A percentile compares a stretch with the other conserved stretches of the same genome.
phyloP scores from a whole-genome alignment of 2,797 vertebrate species.

The Schizopygopsis pylzovi region DNA sequence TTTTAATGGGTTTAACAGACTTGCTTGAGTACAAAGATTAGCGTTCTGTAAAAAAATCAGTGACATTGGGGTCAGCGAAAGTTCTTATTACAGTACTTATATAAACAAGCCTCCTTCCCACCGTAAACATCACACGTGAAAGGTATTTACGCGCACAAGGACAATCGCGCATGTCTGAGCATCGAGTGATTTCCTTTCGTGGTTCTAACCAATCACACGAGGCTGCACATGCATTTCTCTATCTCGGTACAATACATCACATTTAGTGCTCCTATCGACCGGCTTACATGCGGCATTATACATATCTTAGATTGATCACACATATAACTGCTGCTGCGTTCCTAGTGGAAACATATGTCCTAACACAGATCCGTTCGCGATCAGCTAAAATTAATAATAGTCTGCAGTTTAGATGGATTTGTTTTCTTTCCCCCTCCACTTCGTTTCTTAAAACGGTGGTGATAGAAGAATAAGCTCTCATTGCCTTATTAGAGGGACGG shows the following conservation, averaged over 20 bases:
- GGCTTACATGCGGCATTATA: constrained; percentile 75
- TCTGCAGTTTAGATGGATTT: constrained; percentile 55
- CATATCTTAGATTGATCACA: constrained; percentile 81
- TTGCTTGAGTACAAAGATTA: constrained; percentile 19
- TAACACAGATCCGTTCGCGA: constrained; percentile 67
- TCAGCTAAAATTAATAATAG: constrained; percentile 67
- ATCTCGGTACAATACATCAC: constrained; percentile 80
- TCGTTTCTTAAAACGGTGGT: constrained; percentile 44
- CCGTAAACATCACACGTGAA: constrained; percentile 33
- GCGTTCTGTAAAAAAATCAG: constrained; percentile 17
- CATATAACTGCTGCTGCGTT: constrained; percentile 77
- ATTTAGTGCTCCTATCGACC: constrained; percentile 77
- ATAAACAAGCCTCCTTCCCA: constrained; percentile 47
- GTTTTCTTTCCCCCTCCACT: constrained; percentile 56
- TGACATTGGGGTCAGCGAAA: constrained; percentile 33
- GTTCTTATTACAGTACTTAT: constrained; percentile 1
- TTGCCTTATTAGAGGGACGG: constrained; percentile 45
- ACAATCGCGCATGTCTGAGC: constrained; percentile 38
- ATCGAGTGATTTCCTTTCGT: constrained; percentile 43
- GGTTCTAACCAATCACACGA: constrained; percentile 53
- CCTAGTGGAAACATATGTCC: constrained; percentile 71
- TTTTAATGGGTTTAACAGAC: constrained; percentile 24
- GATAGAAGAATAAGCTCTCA: constrained; percentile 32
- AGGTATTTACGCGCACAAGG: constrained; percentile 43
- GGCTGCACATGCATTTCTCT: constrained; percentile 59